phyloP scores from a whole-genome alignment of 2,888 invertebrate genomes.

The Steinernema hermaphroditum region DNA sequence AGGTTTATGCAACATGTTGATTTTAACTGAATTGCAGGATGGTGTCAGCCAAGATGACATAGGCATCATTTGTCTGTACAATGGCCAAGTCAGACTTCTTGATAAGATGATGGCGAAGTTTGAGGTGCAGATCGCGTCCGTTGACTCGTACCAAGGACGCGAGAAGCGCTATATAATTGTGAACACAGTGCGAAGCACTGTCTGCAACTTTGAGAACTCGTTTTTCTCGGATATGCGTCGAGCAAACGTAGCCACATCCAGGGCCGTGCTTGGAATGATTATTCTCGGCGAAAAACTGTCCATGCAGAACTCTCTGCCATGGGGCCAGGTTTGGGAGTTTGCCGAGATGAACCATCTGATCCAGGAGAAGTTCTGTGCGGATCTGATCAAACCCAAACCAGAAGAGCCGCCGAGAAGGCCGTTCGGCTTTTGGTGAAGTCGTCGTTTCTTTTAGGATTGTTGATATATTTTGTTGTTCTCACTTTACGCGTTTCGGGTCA shows the following conservation, averaged over 20 bases:
- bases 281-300: not conserved
- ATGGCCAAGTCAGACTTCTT: not conserved
- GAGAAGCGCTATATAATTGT: constrained; percentile 4
- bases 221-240: not conserved
- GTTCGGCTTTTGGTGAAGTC: too few relatives aligned
- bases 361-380: not conserved
- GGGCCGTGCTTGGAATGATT: not conserved
- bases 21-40: not conserved
- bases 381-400: not conserved
- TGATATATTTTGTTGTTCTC: too few relatives aligned
- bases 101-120: not conserved
- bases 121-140: not conserved
- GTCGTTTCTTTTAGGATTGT: too few relatives aligned
- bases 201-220: not conserved
- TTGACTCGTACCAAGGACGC: constrained; percentile 1
- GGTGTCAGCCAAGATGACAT: not conserved
- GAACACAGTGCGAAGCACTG: not conserved
- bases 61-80: constrained; percentile 7
- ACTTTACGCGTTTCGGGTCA: too few relatives aligned
- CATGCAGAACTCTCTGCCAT: not conserved
- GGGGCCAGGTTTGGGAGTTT: not conserved
- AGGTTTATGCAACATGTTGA: too few relatives aligned
- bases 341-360: not conserved
- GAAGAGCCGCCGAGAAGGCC: too few relatives aligned
- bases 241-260: not conserved